Conservation (phyloP, 2,113 vertebrate genomes). For the Calidris pygmaea region DNA sequence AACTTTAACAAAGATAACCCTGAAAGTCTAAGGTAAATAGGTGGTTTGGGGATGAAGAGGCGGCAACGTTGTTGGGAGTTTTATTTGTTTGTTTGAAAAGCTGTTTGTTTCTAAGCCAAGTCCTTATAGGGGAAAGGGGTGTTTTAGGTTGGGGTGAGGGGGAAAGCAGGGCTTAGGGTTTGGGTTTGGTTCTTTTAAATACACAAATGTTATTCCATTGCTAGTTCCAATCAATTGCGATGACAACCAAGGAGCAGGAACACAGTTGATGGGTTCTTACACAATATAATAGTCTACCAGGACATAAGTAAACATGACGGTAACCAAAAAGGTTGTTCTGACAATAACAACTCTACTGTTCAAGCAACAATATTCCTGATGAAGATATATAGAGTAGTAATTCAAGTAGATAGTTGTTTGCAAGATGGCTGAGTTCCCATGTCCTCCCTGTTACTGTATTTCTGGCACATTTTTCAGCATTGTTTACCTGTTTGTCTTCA, state of each 20-base stretch:
- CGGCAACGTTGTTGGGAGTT: fast-evolving
- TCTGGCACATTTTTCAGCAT: not conserved
- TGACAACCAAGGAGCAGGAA: not conserved
- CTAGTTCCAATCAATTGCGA: not conserved
- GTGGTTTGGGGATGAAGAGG: not conserved
- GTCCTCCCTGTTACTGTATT: not conserved
- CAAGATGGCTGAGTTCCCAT: not conserved
- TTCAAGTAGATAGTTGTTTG: not conserved
- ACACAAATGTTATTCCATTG: not conserved
- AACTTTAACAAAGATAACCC: not conserved
- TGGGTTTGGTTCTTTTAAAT: not conserved
- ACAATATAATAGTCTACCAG: not conserved
- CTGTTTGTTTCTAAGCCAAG: not conserved
- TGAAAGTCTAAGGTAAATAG: not conserved
- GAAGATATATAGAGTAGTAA: not conserved
- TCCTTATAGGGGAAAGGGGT: not conserved
- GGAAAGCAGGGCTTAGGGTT: not conserved
- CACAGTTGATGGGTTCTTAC: not conserved
- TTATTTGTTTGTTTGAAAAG: not conserved
- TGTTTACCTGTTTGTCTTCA: not conserved
- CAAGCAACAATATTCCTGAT: not conserved
- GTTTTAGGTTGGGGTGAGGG: not conserved
- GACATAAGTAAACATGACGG: not conserved
- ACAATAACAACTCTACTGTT: not conserved
- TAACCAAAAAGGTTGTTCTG: not conserved